Percentiles rank a stretch among this genome's conserved stretches.
phyloP scores from a whole-genome alignment of 2,888 invertebrate genomes.

The Drosophila mulleri region DNA sequence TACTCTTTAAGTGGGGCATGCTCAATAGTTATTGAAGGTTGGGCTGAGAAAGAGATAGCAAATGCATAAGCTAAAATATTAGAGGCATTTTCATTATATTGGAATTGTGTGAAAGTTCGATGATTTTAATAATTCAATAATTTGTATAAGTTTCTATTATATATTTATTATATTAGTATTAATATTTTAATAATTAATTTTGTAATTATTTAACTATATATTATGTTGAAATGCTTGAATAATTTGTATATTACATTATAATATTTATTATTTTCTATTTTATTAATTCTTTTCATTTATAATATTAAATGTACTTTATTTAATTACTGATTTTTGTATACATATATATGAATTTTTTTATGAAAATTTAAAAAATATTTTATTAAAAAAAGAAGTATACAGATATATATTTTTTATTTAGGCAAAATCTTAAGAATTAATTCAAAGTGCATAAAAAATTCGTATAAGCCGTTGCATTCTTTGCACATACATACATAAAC shows the following conservation, averaged over 20 bases:
- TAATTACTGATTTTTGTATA: background rate
- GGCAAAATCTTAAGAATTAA: too few relatives aligned
- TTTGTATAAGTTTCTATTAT: background rate
- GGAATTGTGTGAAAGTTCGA: background rate
- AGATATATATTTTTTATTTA: too few relatives aligned
- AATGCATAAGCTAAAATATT: background rate
- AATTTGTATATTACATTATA: too few relatives aligned
- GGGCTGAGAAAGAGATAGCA: background rate
- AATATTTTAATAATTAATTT: too few relatives aligned
- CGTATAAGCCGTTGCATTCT: constrained; percentile 14
- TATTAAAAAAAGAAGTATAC: too few relatives aligned
- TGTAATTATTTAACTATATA: too few relatives aligned
- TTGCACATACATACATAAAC: background rate
- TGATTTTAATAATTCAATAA: background rate
- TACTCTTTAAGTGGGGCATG: constrained; percentile 24
- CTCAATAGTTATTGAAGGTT: background rate
- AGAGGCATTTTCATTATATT: background rate
- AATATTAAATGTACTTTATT: too few relatives aligned
- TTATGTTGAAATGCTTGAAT: too few relatives aligned
- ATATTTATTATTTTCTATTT: too few relatives aligned
- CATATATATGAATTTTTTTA: background rate
- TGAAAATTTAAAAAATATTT: too few relatives aligned
- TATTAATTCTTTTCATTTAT: background rate
- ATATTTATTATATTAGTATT: background rate
- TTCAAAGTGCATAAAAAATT: constrained; percentile 30